Conservation (phyloP, 2,113 vertebrate species). For the Myocastor coypus region DNA sequence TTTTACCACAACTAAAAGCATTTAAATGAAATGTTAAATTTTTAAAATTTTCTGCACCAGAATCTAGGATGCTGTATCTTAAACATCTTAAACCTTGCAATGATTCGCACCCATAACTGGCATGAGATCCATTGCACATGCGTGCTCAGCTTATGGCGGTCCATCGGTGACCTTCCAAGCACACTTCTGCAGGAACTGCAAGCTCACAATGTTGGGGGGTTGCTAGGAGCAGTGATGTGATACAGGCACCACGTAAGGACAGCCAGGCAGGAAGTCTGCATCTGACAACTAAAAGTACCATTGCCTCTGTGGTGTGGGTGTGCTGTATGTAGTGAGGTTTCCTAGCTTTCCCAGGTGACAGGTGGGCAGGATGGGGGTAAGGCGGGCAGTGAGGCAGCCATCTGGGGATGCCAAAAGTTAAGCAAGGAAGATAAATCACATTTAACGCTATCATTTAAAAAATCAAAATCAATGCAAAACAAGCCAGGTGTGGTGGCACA, state of each 20-base stretch:
- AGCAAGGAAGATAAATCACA: neutral
- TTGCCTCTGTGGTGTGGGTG: neutral
- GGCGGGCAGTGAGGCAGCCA: neutral
- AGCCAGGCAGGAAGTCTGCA: neutral
- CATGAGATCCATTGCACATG: rapidly evolving
- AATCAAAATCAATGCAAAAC: neutral
- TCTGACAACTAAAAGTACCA: no score
- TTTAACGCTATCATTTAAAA: neutral
- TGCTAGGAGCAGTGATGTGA: neutral
- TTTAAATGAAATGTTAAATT: neutral
- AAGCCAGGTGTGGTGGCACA: no score
- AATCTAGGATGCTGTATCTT: neutral
- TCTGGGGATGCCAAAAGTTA: neutral
- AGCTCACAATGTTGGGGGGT: neutral
- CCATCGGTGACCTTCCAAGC: neutral
- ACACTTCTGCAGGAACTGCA: neutral
- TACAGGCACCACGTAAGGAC: no score
- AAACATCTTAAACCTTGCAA: neutral
- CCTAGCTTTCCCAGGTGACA: neutral
- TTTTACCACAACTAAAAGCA: neutral
- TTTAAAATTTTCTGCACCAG: neutral
- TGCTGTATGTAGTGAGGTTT: rapidly evolving
- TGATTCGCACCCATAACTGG: neutral
- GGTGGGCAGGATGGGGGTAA: neutral
- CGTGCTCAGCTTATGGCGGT: no score